phyloP scores from a whole-genome alignment of 1,140 invertebrate genomes.

The Halesus radiatus region DNA sequence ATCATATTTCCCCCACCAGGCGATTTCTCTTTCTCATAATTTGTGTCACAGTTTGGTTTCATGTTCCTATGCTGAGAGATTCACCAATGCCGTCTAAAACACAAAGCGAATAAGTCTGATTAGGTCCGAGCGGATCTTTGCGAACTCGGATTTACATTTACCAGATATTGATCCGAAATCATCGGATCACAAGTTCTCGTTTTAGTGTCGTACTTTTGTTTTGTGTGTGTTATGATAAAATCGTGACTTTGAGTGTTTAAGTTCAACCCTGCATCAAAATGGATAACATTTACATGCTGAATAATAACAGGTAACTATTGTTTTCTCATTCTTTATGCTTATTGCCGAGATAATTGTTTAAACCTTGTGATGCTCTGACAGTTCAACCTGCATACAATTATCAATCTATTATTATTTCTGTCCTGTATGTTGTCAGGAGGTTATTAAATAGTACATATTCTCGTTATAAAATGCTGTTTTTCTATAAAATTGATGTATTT shows the following conservation, averaged over 20 bases:
- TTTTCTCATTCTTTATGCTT: conserved; percentile 24
- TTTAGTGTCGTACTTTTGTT: conserved; percentile 20
- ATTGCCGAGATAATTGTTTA: conserved; percentile 21
- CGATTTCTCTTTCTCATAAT: conserved; percentile 51
- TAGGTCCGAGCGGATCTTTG: conserved; percentile 17
- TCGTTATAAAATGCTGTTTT: no score
- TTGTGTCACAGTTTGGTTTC: conserved; percentile 29
- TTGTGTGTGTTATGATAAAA: conserved; percentile 31
- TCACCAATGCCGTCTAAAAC: conserved; percentile 21
- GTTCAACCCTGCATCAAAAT: conserved; percentile 40
- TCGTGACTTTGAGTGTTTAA: conserved; percentile 32
- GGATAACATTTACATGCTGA: conserved; percentile 51
- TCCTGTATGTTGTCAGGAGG: no score
- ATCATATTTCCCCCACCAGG: conserved; percentile 46
- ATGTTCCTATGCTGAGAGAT: neutral
- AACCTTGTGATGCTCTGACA: conserved; percentile 8
- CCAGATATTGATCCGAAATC: neutral
- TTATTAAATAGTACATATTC: no score
- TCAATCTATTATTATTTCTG: no score
- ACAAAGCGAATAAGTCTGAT: conserved; percentile 15
- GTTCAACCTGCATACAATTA: no score
- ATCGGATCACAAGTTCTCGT: neutral
- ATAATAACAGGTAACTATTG: conserved; percentile 52
- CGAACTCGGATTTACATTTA: neutral
- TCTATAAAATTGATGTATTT: no score